Conservation (phyloP, 2,113 vertebrate genomes). For the Thunnus maccoyii region DNA sequence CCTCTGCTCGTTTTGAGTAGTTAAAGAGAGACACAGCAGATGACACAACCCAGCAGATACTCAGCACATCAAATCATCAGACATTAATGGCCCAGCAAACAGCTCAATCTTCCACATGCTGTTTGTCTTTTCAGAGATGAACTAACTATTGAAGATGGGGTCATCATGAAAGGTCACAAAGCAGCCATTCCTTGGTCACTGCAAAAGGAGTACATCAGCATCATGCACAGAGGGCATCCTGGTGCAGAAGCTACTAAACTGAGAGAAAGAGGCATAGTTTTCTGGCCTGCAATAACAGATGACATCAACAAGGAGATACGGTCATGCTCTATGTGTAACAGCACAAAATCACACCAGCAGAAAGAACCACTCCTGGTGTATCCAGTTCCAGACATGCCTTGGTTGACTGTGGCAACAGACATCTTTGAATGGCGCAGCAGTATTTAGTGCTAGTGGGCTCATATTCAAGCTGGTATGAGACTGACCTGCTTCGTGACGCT, state of each 20-base stretch:
- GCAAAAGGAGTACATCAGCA: neutral
- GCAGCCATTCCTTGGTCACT: neutral
- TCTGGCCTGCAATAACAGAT: neutral
- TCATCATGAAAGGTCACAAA: conserved; percentile 12
- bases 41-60: too few relatives aligned
- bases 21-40: too few relatives aligned
- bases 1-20: too few relatives aligned
- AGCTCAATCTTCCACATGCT: too few relatives aligned
- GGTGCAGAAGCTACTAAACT: conserved; percentile 1
- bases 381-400: conserved; percentile 19
- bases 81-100: too few relatives aligned
- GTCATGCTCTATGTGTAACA: conserved; percentile 9
- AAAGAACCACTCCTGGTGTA: conserved; percentile 29
- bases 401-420: too few relatives aligned
- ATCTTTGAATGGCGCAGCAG: conserved; percentile 16
- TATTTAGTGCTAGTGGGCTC: conserved; percentile 29
- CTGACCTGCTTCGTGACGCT: neutral
- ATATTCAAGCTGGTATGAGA: conserved; percentile 13
- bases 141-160: neutral
- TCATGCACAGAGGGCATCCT: conserved; percentile 7
- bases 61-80: too few relatives aligned
- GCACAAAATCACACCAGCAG: neutral
- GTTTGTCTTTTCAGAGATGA: too few relatives aligned
- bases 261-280: neutral
- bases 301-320: neutral